Base-by-base conservation (phyloP, 1,140 invertebrate genomes). In the Leptinotarsa undecemlineata region DNA sequence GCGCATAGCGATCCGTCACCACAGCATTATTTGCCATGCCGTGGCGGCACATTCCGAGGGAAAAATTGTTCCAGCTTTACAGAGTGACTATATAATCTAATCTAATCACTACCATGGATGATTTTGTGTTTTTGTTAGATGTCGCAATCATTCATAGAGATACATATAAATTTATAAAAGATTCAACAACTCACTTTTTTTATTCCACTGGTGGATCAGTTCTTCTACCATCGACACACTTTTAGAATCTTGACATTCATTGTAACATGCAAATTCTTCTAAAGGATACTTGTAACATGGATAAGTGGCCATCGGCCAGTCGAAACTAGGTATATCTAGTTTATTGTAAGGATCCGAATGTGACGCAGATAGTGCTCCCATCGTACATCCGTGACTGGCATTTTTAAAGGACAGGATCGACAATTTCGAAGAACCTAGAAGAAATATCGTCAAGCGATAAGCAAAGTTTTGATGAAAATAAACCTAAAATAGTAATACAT, bases 291-390 rank as follows among this genome's bases (percentile, higher is more conserved):
- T 94, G 81, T 98, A 97, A 66, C 86, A 81, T 0, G 97, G 97
- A 84, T 99, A 99, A 17, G 51, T 68, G 3, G 78, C 78, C 23
- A 19, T 90, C 84, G 20, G 97, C 96, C 48, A 95, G 91, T 85
- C 97, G 76, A 98, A 95, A 1, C 94, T 90, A 3, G 98, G 98
- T 51, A 98, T 91, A 85, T 99, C 98, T 61, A 99, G 86, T 86
- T 99, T 99, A 81, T 98, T 96, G 74, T 96, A 92, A 21, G 95
- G 90, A 87, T 99, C 99, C 4, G 95, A 97, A 82, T 98, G 96
- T 1, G 98, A 98, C 0, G 95, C 93, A 1, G 93, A 89, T 4
- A 98, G 86, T 13, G 91, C 90, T 61, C 94, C 98, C 79, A 96
- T 86, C 3, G 95, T 96, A 74, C 95, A 87, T 1, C 96, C 95